Conservation (phyloP, 2,888 invertebrate species). For the Artemia sinica region DNA sequence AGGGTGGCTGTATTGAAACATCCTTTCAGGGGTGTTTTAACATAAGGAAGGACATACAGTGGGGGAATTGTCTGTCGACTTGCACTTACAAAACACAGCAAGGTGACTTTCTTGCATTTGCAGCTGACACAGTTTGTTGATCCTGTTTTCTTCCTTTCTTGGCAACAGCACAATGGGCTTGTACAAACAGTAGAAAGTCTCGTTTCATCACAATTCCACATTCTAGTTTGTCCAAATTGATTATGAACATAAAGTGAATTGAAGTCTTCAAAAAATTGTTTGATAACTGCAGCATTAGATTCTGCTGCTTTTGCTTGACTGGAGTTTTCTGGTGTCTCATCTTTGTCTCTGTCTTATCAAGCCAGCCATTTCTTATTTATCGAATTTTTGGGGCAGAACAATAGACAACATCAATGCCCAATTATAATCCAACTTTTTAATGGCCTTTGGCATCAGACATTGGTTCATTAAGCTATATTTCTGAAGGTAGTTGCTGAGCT, state of each 20-base stretch:
- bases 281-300: slow-evolving; percentile 15
- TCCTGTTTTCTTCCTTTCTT: not conserved
- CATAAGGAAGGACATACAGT: not conserved
- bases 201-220: not conserved
- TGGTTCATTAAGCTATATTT: slow-evolving; percentile 18
- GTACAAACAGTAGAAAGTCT: not conserved
- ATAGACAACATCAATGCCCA: slow-evolving; percentile 1
- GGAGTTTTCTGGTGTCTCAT: slow-evolving; percentile 16
- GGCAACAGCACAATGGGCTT: not conserved
- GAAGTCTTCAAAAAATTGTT: slow-evolving; percentile 17
- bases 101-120: not conserved
- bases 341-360: slow-evolving; percentile 8
- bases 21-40: not conserved
- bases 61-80: slow-evolving; percentile 2
- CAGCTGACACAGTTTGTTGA: slow-evolving; percentile 2
- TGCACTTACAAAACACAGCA: slow-evolving; percentile 23
- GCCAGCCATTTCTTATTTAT: slow-evolving; percentile 14
- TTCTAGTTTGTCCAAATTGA: not conserved
- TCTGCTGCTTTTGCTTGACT: slow-evolving; percentile 19
- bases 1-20: slow-evolving; percentile 23
- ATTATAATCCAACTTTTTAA: slow-evolving; percentile 5
- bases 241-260: not conserved
- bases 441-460: not conserved
- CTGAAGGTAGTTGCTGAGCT: slow-evolving; percentile 11
- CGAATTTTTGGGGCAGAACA: not conserved